These are phyloP conservation scores for Protonibea diacanthus DNA, from an alignment of 2,797 vertebrate species.

Conservation along the genomic window DNA sequence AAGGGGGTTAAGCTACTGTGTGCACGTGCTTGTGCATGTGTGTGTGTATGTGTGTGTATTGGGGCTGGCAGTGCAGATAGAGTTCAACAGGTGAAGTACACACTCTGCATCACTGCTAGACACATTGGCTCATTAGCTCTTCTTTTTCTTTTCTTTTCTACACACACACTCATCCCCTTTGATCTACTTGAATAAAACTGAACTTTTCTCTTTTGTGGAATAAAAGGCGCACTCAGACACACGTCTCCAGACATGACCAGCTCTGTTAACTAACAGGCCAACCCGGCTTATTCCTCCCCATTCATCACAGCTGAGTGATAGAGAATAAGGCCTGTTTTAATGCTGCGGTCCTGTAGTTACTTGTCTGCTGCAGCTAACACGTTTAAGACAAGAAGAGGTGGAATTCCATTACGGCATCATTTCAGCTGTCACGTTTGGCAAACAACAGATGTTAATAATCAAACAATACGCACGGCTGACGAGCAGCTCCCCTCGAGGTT, in stretches of 20 bases:
- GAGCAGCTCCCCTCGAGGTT: background rate
- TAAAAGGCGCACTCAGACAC: conserved; percentile 7
- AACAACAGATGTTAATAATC: conserved; percentile 52
- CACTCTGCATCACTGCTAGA: conserved; percentile 50
- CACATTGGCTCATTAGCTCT: conserved; percentile 39
- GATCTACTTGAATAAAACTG: conserved; percentile 35
- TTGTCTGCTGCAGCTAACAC: conserved; percentile 26
- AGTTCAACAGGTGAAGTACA: conserved; percentile 69
- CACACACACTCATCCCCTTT: conserved; percentile 17
- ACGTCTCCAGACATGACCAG: conserved; percentile 44
- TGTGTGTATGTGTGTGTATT: conserved; percentile 10
- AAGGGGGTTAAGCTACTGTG: conserved; percentile 53
- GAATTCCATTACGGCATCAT: conserved; percentile 49
- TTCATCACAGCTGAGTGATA: conserved; percentile 54
- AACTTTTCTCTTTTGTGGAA: conserved; percentile 50
- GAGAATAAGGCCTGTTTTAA: conserved; percentile 30
- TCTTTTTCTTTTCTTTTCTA: background rate
- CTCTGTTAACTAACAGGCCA: conserved; percentile 15
- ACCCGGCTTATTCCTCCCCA: conserved; percentile 39
- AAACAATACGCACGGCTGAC: background rate
- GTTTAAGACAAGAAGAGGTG: background rate
- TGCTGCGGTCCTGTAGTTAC: conserved; percentile 44
- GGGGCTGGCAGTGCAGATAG: background rate
- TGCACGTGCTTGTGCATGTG: conserved; percentile 32
- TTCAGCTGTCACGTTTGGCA: conserved; percentile 27